Conservation (phyloP, 2,888 invertebrate genomes). For the Hesperia comma region DNA sequence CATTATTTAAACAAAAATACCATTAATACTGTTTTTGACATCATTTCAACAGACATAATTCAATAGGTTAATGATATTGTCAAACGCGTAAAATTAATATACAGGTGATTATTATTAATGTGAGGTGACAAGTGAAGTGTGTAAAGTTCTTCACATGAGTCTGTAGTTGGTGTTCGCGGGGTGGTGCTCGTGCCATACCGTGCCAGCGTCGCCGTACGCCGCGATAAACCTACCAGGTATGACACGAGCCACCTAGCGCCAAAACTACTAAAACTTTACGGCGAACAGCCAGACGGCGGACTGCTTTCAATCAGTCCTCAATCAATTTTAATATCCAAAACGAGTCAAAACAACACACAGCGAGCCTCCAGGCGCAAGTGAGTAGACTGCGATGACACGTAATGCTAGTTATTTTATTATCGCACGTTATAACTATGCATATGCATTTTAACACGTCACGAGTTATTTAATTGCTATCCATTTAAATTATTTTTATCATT, state of each 20-base stretch:
- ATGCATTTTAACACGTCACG: constrained; percentile 13
- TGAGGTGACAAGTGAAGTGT: constrained; percentile 49
- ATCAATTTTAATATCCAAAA: constrained; percentile 55
- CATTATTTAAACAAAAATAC: too few relatives aligned
- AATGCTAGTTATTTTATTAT: neutral
- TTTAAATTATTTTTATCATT: too few relatives aligned
- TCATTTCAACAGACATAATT: too few relatives aligned
- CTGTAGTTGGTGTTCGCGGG: constrained; percentile 70
- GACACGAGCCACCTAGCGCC: constrained; percentile 75
- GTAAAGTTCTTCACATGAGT: constrained; percentile 63
- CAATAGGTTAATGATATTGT: too few relatives aligned
- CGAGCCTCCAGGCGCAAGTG: constrained; percentile 29
- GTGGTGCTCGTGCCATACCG: constrained; percentile 80
- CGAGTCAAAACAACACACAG: constrained; percentile 54
- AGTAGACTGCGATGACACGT: constrained; percentile 4
- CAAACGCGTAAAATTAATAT: neutral
- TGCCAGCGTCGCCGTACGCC: constrained; percentile 71
- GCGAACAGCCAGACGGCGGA: constrained; percentile 57
- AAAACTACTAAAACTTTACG: constrained; percentile 75
- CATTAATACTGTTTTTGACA: too few relatives aligned
- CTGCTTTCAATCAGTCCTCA: constrained; percentile 42
- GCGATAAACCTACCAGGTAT: constrained; percentile 73
- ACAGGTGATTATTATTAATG: neutral
- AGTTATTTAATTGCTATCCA: too few relatives aligned
- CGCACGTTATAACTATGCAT: neutral